Evolutionary conservation across 2,888 invertebrate genomes (phyloP).

Genomic region (Rhaphigaster nebulosa): DNA sequence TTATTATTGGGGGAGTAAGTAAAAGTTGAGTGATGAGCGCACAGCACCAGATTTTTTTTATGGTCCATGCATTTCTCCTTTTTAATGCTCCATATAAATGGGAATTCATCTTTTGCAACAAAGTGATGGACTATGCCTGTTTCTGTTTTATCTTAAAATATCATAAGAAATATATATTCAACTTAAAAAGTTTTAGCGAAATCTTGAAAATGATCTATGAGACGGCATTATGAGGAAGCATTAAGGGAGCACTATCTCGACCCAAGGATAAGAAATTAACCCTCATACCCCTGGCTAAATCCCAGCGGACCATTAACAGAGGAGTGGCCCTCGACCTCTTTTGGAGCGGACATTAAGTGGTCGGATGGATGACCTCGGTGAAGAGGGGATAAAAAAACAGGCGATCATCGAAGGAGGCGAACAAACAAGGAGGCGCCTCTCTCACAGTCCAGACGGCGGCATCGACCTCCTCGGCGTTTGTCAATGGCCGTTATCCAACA

Average conservation of each 20-base stretch:
- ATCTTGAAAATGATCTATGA: not conserved
- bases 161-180: not conserved
- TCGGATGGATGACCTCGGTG: not conserved
- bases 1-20: no score
- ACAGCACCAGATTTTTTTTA: no score
- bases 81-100: no score
- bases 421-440: constrained; percentile 23
- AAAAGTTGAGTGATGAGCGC: no score
- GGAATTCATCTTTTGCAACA: no score
- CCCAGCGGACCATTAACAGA: not conserved
- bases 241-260: not conserved
- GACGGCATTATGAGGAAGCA: not conserved
- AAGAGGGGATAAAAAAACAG: not conserved
- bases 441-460: constrained; percentile 42
- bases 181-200: not conserved
- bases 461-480: not conserved
- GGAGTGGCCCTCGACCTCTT: constrained; percentile 28
- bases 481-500: not conserved
- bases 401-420: not conserved
- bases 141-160: no score
- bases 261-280: constrained; percentile 17
- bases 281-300: not conserved
- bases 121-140: no score
- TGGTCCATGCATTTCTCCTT: no score
- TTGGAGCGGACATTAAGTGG: constrained; percentile 10